Base-by-base conservation (phyloP, 1,140 invertebrate genomes). In the Neodiprion virginianus region DNA sequence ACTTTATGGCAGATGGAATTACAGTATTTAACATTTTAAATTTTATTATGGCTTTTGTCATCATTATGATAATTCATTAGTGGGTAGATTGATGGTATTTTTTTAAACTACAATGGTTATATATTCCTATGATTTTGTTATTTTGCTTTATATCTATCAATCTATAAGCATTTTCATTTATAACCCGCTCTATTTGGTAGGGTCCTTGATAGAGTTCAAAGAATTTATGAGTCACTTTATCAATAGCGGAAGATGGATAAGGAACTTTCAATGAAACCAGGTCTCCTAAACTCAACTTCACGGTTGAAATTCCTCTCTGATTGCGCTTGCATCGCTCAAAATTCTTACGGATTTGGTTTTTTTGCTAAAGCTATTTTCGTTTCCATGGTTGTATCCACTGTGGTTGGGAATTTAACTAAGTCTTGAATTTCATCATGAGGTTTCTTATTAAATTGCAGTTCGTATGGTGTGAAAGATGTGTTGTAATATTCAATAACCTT, bases 361-460 rank as follows among this genome's bases (percentile, higher is more conserved):
- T 12, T 21, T n/a, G 68, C 68, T 69, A 69, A 2, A 4, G 12
- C 12, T 69, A 21, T 1, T 17, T 69, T 14, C 1, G n/a, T 69
- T 17, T 69, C n/a, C 1, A 12, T 14, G 12, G 2, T 12, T n/a
- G 7, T 8, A 17, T 69, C 1, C 2, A 5, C 8, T 69, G 14
- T 12, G 1, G 7, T 14, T 7, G 1, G 68, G 8, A 21, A 69
- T 12, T 69, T 69, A 4, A 40, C 8, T 21, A 69, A 12, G 4
- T 14, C 23, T 21, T 69, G 12, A 28, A 21, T 69, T 12, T 12
- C 3, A 69, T 21, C n/a, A 14, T 69, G 12, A n/a, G 23, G 14
- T 8, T 14, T 12, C 8, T 12, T 71, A 10, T 77, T 73, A 68
- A 72, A 81, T 69, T 81, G 79, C 12, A 79, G 61, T 71, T 78